A percentile compares a stretch with the other conserved stretches of the same genome.
Evolutionary conservation across 1,140 invertebrate species (phyloP).

Genomic region (Leptonema lineaticorne): DNA sequence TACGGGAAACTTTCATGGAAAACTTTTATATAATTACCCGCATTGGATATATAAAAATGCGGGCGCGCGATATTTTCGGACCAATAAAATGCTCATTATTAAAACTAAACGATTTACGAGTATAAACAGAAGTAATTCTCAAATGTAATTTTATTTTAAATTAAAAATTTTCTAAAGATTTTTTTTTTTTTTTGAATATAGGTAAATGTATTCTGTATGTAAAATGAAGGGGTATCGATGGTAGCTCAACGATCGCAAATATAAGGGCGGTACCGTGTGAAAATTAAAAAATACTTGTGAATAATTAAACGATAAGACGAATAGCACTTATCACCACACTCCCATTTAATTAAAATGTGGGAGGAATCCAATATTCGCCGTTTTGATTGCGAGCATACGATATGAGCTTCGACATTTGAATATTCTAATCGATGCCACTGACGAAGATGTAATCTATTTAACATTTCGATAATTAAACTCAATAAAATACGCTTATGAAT

Average conservation of each 20-base stretch:
- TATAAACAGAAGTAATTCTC: no score
- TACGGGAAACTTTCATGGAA: slow-evolving; percentile 27
- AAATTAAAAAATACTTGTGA: neutral
- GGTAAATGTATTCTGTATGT: no score
- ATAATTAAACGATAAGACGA: neutral
- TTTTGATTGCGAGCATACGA: neutral
- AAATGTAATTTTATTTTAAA: no score
- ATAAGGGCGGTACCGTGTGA: neutral
- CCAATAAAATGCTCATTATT: no score
- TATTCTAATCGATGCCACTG: neutral
- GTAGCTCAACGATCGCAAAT: no score
- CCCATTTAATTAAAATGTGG: neutral
- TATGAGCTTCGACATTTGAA: neutral
- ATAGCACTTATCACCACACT: neutral
- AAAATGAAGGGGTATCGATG: no score
- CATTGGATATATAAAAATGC: slow-evolving; percentile 31
- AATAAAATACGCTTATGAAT: no score
- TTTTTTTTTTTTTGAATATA: no score
- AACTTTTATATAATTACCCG: slow-evolving; percentile 29
- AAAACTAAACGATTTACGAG: no score
- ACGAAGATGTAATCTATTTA: slow-evolving; percentile 1
- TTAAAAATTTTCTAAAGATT: no score
- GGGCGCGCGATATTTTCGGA: no score
- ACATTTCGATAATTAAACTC: no score
- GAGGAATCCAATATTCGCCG: neutral